Base-by-base conservation (phyloP, 2,888 invertebrate genomes). In the Leptodirus hochenwartii region DNA sequence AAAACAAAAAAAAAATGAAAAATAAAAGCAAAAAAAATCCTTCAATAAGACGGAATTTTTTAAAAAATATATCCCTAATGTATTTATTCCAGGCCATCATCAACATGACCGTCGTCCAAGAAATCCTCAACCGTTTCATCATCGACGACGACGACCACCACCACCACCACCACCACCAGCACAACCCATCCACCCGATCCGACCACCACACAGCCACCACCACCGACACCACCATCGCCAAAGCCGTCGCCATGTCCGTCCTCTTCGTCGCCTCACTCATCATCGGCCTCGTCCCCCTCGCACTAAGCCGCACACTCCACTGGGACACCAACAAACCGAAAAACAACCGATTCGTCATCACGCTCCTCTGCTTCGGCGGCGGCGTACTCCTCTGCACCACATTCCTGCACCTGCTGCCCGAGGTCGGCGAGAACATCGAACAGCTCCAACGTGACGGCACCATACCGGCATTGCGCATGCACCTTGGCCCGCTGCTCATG, bases 361-460 rank as follows among this genome's bases (percentile, higher is more conserved):
- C 80, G 14, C 56, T 84, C 13, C 73, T 78, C n/a, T 49, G 51
- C 28, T 75, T 82, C 39, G 84, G 82, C 10, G 84, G 82, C n/a
- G 84, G 84, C 6, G 82, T 84, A 1, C 56, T 85, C 11, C 55
- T 85, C 22, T 72, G 75, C 37, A 84, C 84, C 3, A 81, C 81
- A 4, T 81, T 85, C 47, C 53, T 81, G 39, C 84, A 85, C 45
- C 57, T 85, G 42, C 56, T 82, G 31, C 84, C 84, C 2, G 84
- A 84, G 58, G 74, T 84, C 0, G 56, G 66, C 6, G 74, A 81
- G 42, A 66, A 66, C 32, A 64, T 81, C 6, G 57, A 64, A n/a
- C 51, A 61, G 27, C 54, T 79, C 35, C 63, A 69, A 42, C 58
- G 45, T 3, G 35, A 42, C 1, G 62, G 56, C 1, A 32, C 41